A percentile compares a stretch with the other conserved stretches of the same genome.
These are phyloP conservation scores for Paramisgurnus dabryanus DNA, from an alignment of 2,113 vertebrate species.

Conservation along the genomic window DNA sequence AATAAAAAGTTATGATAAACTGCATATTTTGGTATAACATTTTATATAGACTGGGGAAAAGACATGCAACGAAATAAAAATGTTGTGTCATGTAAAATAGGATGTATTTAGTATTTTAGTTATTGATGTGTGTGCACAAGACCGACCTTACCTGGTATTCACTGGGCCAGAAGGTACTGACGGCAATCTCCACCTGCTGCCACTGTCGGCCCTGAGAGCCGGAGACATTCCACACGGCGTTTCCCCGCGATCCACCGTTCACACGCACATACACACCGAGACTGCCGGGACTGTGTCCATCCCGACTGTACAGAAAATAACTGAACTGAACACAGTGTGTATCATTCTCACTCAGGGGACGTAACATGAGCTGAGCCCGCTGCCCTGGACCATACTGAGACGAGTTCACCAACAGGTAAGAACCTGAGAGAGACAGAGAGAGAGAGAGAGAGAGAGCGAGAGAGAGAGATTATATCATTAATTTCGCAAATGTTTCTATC, in stretches of 20 bases:
- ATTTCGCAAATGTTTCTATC: no score
- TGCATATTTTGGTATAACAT: no score
- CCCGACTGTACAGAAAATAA: constrained; percentile 92
- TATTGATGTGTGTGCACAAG: neutral
- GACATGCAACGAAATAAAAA: no score
- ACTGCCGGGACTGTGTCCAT: constrained; percentile 87
- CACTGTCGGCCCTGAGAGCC: constrained; percentile 89
- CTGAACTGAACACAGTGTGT: constrained; percentile 98
- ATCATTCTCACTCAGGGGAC: constrained; percentile 92
- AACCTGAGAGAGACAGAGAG: constrained; percentile 48
- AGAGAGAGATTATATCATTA: no score
- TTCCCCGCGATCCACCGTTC: constrained; percentile 84
- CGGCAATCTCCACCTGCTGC: constrained; percentile 92
- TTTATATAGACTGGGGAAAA: no score
- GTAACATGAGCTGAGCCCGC: constrained; percentile 85
- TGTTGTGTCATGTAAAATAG: neutral
- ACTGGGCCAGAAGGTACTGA: constrained; percentile 97
- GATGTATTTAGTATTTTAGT: neutral
- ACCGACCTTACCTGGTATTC: constrained; percentile 87
- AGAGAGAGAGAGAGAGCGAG: neutral
- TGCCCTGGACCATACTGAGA: constrained; percentile 86
- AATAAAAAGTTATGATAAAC: no score
- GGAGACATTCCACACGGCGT: constrained; percentile 87
- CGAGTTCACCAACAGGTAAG: constrained; percentile 86
- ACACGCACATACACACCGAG: constrained; percentile 86